Base-by-base conservation (phyloP, 2,888 invertebrate species). In the Eucriotettix oculatus region DNA sequence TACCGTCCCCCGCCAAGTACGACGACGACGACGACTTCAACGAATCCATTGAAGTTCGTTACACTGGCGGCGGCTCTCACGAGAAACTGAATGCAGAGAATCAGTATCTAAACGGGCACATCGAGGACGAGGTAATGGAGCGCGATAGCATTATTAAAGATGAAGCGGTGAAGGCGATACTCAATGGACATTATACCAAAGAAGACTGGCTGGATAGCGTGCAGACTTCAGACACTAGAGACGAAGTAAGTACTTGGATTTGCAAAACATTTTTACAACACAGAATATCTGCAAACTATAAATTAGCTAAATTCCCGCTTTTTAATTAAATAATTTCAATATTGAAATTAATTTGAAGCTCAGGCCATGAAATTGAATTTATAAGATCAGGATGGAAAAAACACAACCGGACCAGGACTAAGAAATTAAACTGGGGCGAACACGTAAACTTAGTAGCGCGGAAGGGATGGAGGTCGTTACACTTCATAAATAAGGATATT, bases 141-240 rank as follows among this genome's bases (percentile, higher is more conserved):
- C 1, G 48, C 55, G 54, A 48, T 55, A n/a, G 59, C 48, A 12
- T 14, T n/a, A 14, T n/a, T 2, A n/a, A 12, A 14, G 9, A 48
- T n/a, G 3, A 12, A 48, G 14, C 12, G 12, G 12, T 48, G 12
- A 12, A 12, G 41, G 58, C 42, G 41, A 42, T 58, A 43, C 60
- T 58, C 57, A 64, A 64, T 54, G 64, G 63, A 14, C 56, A 60
- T 42, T 59, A 61, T 55, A 58, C 62, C 10, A 60, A 64, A 54
- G 61, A 64, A 42, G 63, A 64, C 48, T 64, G 64, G 64, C 53
- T 62, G 52, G 62, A 60, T 57, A 62, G 60, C 54, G 42, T 62
- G 48, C 48, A 48, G 48, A 48, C 48, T n/a, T 29, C 29, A 29
- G 29, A 29, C 29, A 48, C 62, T 11, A 59, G 16, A 16, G 60